These are phyloP conservation scores for Volucella bombylans DNA, from an alignment of 2,888 invertebrate genomes.

Conservation along the genomic window DNA sequence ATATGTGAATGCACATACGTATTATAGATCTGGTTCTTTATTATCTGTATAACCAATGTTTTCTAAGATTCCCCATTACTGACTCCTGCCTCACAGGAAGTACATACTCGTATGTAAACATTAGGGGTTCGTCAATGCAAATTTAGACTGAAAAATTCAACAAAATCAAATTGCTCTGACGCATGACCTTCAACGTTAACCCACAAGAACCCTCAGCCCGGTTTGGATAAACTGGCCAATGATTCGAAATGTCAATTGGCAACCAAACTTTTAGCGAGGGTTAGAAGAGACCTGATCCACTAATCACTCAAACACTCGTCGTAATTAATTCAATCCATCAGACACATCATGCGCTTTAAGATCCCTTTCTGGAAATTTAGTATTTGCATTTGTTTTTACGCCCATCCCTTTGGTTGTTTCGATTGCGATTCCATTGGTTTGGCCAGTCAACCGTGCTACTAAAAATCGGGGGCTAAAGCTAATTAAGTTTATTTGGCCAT, in stretches of 20 bases:
- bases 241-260: slow-evolving; percentile 60
- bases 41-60: too few relatives aligned
- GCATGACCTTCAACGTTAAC: not conserved
- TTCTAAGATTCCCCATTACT: too few relatives aligned
- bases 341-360: slow-evolving; percentile 61
- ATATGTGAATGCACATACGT: too few relatives aligned
- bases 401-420: slow-evolving; percentile 40
- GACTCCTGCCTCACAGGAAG: too few relatives aligned
- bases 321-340: slow-evolving; percentile 74
- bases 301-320: slow-evolving; percentile 71
- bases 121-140: slow-evolving; percentile 14
- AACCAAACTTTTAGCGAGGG: slow-evolving; percentile 2
- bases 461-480: slow-evolving; percentile 70
- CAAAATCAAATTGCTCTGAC: slow-evolving; percentile 14
- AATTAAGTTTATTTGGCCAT: slow-evolving; percentile 72
- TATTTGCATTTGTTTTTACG: slow-evolving; percentile 13
- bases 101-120: too few relatives aligned
- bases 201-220: not conserved
- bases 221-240: slow-evolving; percentile 43
- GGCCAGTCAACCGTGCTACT: slow-evolving; percentile 59
- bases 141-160: slow-evolving; percentile 6
- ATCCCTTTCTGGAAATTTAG: slow-evolving; percentile 19
- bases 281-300: slow-evolving; percentile 56
- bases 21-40: too few relatives aligned
- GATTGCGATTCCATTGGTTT: slow-evolving; percentile 45